A percentile compares a stretch with the other conserved stretches of the same genome.
Evolutionary conservation across 2,797 vertebrate species (phyloP).

Genomic region (Pyrrhura leucotis): DNA sequence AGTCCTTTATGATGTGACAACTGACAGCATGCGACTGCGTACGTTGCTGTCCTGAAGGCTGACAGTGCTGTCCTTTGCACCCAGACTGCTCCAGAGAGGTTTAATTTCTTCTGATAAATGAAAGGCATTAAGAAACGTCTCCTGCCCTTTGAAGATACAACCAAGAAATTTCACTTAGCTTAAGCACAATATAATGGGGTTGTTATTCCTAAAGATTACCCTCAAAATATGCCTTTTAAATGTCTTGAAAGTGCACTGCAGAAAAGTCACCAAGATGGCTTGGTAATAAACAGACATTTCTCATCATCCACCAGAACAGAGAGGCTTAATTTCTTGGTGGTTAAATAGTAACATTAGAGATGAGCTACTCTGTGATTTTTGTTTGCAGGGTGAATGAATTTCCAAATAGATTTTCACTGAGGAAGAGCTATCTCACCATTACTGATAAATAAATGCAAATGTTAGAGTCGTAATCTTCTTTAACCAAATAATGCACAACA

Average conservation of each 20-base stretch:
- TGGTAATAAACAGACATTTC: slow-evolving; percentile 31
- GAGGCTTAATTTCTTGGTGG: not conserved
- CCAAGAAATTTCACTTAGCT: not conserved
- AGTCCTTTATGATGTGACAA: not conserved
- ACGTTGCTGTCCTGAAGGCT: not conserved
- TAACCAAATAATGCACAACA: slow-evolving; percentile 56
- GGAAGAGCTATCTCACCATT: slow-evolving; percentile 29
- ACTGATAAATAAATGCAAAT: slow-evolving; percentile 49
- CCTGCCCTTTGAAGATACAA: slow-evolving; percentile 35
- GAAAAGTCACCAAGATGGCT: slow-evolving; percentile 39
- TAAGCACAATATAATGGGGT: not conserved
- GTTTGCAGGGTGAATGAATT: slow-evolving; percentile 55
- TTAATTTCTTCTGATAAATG: slow-evolving; percentile 14
- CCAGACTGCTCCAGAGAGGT: not conserved
- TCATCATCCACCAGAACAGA: not conserved
- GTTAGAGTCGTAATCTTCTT: slow-evolving; percentile 51
- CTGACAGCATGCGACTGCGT: not conserved
- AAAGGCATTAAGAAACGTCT: not conserved
- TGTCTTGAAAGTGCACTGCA: not conserved
- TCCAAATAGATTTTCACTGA: slow-evolving; percentile 7
- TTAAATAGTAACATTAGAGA: slow-evolving; percentile 8
- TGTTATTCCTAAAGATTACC: slow-evolving; percentile 5
- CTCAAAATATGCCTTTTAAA: slow-evolving; percentile 35
- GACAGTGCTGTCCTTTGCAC: not conserved
- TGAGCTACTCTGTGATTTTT: slow-evolving; percentile 1